Conservation (phyloP, 37 sponge, comb jelly and placozoan genomes). For the Ianthella basta region DNA sequence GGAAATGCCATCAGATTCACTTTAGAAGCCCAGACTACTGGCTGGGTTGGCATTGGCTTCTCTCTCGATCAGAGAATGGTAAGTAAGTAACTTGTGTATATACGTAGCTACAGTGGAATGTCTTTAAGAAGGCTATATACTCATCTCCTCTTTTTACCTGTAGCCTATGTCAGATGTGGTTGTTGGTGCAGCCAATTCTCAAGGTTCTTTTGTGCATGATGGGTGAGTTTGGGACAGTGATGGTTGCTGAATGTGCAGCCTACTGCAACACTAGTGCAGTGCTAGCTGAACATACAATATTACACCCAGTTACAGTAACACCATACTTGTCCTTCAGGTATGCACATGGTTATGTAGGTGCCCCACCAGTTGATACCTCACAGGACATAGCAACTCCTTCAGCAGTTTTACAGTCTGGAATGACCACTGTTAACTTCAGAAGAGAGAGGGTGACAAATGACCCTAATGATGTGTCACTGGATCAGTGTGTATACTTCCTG, state of each 20-base stretch:
- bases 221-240: not conserved
- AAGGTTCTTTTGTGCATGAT: not conserved
- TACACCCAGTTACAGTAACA: too few relatives aligned
- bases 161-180: constrained; percentile 11
- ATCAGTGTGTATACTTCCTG: too few relatives aligned
- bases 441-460: too few relatives aligned
- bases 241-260: too few relatives aligned
- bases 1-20: not conserved
- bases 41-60: constrained; percentile 21
- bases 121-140: too few relatives aligned
- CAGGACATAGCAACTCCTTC: not conserved
- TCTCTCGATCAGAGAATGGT: not conserved
- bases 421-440: too few relatives aligned
- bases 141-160: not conserved
- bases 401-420: not conserved
- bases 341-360: not conserved
- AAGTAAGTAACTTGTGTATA: not conserved
- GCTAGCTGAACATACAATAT: too few relatives aligned
- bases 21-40: not conserved
- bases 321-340: not conserved
- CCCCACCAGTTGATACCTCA: not conserved
- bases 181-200: not conserved
- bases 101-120: too few relatives aligned
- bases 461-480: too few relatives aligned
- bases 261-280: not conserved